Base-by-base conservation (phyloP, 2,113 vertebrate genomes). In the Patagioenas fasciata region DNA sequence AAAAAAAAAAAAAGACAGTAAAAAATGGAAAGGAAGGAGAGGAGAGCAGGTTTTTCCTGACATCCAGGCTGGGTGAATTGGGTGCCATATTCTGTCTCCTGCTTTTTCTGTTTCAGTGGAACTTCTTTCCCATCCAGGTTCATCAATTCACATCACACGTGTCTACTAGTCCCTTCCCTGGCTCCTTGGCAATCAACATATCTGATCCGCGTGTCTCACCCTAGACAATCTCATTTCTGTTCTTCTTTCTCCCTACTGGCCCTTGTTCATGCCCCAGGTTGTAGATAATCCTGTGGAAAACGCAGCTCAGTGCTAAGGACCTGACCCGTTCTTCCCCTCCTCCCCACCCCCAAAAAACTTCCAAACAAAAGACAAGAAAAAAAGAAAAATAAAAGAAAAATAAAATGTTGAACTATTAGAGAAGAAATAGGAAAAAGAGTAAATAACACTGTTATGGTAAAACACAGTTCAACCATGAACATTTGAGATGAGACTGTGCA, bases 301-400 rank as follows among this genome's bases (percentile, higher is more conserved):
- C 62, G 4, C 31, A 93, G 7, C 15, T 79, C 6, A 65, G 0
- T 34, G 31, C 6, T 85, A 36, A 38, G 34, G 20, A 77, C 5
- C 3, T n/a, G 7, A 5, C 13, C 6, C 26, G 16, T 61, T 38
- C 9, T 57, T 65, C 58, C 38, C 16, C 2, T 20, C 2, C 36
- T 1, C 1, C 6, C 5, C 5, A 3, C 19, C 21, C 20, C 5
- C 11, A 47, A 0, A 10, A 51, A 0, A 13, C 23, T 31, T 8
- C 20, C 29, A 13, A 80, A 13, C 3, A 6, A 42, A 48, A 34
- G 2, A 11, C 1, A 23, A 8, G 0, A 7, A 3, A 0, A 17
- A 8, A 48, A 44, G 26, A 14, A 1, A 42, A 13, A 32, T 11
- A 29, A 20, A 2, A 4, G 11, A 3, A 5, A 32, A 24, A 48